Percentiles rank a stretch among this genome's conserved stretches.
Evolutionary conservation across 2,888 invertebrate genomes (phyloP).

Genomic region (Trypoxylon attenuatum): DNA sequence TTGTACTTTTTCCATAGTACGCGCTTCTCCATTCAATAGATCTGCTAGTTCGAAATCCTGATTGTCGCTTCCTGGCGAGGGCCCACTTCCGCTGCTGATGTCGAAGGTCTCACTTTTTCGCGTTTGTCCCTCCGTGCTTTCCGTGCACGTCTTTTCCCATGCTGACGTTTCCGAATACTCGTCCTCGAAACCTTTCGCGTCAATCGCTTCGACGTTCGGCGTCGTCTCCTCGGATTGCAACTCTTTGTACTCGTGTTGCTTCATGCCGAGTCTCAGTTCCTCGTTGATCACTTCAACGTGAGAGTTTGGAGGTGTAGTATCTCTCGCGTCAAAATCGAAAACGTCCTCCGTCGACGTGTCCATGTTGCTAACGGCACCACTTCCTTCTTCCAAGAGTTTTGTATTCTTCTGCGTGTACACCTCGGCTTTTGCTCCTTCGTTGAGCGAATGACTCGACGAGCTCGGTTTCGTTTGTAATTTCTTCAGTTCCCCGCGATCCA

Average conservation of each 20-base stretch:
- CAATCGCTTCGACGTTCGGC: conserved; percentile 27
- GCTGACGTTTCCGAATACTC: conserved; percentile 66
- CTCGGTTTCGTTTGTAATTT: conserved; percentile 61
- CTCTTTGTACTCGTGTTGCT: conserved; percentile 62
- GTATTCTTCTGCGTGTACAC: conserved; percentile 23
- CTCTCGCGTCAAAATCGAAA: conserved; percentile 65
- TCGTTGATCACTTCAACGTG: conserved; percentile 67
- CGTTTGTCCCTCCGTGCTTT: conserved; percentile 65
- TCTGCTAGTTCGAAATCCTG: conserved; percentile 65
- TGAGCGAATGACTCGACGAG: conserved; percentile 68
- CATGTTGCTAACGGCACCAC: conserved; percentile 55
- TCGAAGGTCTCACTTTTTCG: conserved; percentile 71
- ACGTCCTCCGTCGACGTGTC: conserved; percentile 65
- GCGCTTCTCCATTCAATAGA: conserved; percentile 54
- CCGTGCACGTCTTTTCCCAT: conserved; percentile 69
- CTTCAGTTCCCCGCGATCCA: conserved; percentile 67
- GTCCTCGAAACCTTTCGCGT: conserved; percentile 56
- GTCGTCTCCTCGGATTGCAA: conserved; percentile 30
- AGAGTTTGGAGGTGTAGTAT: conserved; percentile 72
- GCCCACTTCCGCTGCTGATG: conserved; percentile 68
- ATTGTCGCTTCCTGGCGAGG: conserved; percentile 66
- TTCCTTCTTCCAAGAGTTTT: conserved; percentile 35
- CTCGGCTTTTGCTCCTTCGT: conserved; percentile 56
- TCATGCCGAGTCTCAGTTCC: conserved; percentile 55
- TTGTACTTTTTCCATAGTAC: conserved; percentile 38